Percentiles rank a stretch among this genome's conserved stretches.
These are phyloP conservation scores for Amphipoea oculea DNA, from an alignment of 2,888 invertebrate genomes.

Conservation along the genomic window DNA sequence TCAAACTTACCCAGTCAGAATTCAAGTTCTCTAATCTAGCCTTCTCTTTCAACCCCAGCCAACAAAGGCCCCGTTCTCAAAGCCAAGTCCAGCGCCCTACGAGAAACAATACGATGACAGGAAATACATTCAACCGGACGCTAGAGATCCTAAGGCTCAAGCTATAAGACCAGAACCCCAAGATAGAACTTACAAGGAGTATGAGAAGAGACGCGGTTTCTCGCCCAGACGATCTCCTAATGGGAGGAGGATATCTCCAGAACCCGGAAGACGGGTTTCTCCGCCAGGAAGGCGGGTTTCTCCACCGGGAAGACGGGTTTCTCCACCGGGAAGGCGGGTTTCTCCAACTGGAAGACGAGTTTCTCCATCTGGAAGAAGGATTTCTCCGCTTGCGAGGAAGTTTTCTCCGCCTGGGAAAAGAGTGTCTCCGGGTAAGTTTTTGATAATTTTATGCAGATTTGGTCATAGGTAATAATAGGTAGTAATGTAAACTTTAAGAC, in stretches of 20 bases:
- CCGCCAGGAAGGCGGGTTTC: slow-evolving; percentile 57
- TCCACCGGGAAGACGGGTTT: slow-evolving; percentile 52
- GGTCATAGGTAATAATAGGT: background rate
- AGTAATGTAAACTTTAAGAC: too few species aligned
- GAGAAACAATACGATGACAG: slow-evolving; percentile 69
- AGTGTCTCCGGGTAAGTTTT: slow-evolving; percentile 53
- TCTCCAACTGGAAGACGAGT: slow-evolving; percentile 31
- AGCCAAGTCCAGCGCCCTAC: slow-evolving; percentile 34
- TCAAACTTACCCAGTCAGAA: background rate
- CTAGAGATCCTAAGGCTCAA: slow-evolving; percentile 47
- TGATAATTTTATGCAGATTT: background rate
- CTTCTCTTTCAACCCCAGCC: slow-evolving; percentile 54
- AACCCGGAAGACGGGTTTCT: slow-evolving; percentile 53
- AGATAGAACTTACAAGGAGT: slow-evolving; percentile 61
- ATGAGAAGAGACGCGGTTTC: slow-evolving; percentile 59
- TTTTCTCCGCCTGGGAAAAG: slow-evolving; percentile 50
- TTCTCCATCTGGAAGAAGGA: slow-evolving; percentile 30
- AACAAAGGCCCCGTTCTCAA: slow-evolving; percentile 60
- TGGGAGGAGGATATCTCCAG: slow-evolving; percentile 41
- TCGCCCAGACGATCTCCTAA: slow-evolving; percentile 54
- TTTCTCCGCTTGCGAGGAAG: slow-evolving; percentile 56
- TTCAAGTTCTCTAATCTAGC: background rate
- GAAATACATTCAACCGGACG: slow-evolving; percentile 61
- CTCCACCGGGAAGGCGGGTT: slow-evolving; percentile 54
- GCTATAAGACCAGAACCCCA: slow-evolving; percentile 55